A percentile compares a stretch with the other conserved stretches of the same genome.
Conservation (phyloP, 2,888 invertebrate genomes). For the Troides oblongomaculatus region DNA sequence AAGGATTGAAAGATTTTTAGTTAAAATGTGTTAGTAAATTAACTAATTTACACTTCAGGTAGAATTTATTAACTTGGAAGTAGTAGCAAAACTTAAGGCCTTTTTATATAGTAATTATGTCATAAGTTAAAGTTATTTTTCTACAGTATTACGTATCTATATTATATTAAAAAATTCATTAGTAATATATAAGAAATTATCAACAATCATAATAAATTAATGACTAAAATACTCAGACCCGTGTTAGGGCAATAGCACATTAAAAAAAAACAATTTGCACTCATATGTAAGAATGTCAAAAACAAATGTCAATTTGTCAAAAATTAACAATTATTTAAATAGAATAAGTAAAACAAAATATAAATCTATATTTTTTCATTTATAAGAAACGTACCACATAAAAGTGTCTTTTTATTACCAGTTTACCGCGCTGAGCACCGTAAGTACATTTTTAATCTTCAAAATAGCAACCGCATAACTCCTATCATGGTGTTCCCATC, state of each 20-base stretch:
- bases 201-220: no score
- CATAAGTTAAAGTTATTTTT: no score
- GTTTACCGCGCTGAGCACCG: conserved; percentile 14
- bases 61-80: no score
- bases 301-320: background rate
- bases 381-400: conserved; percentile 17
- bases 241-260: background rate
- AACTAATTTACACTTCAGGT: background rate
- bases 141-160: no score
- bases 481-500: conserved; percentile 33
- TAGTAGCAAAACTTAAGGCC: no score
- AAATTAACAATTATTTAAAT: background rate
- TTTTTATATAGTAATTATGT: no score
- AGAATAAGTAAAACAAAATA: background rate
- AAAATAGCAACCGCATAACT: conserved; percentile 34
- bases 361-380: background rate
- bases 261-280: background rate
- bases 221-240: background rate
- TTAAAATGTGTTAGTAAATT: background rate
- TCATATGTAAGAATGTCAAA: background rate
- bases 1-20: background rate
- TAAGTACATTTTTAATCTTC: conserved; percentile 40
- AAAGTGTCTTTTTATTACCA: background rate
- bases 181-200: no score
- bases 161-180: no score